Base-by-base conservation (phyloP, 2,113 vertebrate genomes). In the Lichenostomus cassidix region DNA sequence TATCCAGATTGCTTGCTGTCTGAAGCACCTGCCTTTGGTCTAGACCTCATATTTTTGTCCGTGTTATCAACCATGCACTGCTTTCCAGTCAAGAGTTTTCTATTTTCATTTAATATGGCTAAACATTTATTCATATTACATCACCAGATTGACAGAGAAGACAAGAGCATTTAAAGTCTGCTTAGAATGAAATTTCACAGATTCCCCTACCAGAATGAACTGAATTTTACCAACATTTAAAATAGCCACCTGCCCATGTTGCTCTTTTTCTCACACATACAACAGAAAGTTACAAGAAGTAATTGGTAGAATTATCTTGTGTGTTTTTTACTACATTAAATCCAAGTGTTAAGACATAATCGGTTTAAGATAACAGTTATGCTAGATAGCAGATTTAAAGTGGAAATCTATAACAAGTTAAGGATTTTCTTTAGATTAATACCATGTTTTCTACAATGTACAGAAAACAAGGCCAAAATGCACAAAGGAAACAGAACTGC, bases 101-200 rank as follows among this genome's bases (percentile, higher is more conserved):
- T 47, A 14, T 80, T 83, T 93, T 41, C 65, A 37, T 78, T 87
- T 86, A 60, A 59, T 74, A 29, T 41, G 23, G 27, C 50, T 64
- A 84, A 88, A 63, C 24, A 83, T 68, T 94, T 75, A 60, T 68
- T 25, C 23, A 42, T 22, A 83, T 56, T 71, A n/a, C 31, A 56
- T 28, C 21, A 17, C 67, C 79, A 65, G 80, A 92, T 21, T 82
- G 64, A 86, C 41, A 91, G 37, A 75, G 33, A 78, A 80, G 47
- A 78, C 27, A 69, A 70, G 67, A 89, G 58, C 25, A 44, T 83
- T 83, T 59, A 56, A 80, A 90, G 46, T 58, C 59, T 63, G 59
- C 39, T 59, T 91, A 60, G 90, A 93, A 65, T 49, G 19, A 93
- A 95, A 87, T 67, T 95, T 87, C 82, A 93, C 87, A 92, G 49